phyloP scores from a whole-genome alignment of 2,888 invertebrate genomes.

The Entomobrya multifasciata region DNA sequence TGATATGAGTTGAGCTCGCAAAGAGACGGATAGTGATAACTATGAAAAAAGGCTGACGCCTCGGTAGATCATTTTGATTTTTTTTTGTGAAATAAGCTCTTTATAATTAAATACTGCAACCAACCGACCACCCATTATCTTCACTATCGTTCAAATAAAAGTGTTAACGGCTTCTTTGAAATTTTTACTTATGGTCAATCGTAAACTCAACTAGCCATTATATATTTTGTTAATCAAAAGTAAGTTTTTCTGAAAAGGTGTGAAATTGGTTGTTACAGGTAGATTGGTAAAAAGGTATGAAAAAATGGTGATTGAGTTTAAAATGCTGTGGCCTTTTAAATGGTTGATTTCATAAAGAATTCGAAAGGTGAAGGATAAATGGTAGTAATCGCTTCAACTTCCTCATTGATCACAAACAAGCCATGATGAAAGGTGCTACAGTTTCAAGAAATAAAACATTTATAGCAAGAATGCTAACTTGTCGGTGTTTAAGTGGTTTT shows the following conservation, averaged over 20 bases:
- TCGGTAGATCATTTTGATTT: conserved; percentile 34
- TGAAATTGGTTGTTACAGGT: conserved; percentile 26
- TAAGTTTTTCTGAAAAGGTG: background rate
- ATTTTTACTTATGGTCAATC: background rate
- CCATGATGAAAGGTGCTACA: background rate
- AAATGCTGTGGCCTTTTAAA: background rate
- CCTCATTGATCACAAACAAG: background rate
- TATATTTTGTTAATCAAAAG: background rate
- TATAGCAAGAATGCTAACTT: conserved; percentile 24
- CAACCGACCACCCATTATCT: conserved; percentile 28
- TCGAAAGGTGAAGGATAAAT: background rate
- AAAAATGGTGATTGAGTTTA: conserved; percentile 6
- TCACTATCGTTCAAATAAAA: background rate
- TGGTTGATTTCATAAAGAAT: background rate
- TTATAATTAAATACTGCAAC: conserved; percentile 57
- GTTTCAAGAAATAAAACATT: background rate
- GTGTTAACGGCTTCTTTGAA: conserved; percentile 44
- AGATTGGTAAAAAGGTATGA: conserved; percentile 14
- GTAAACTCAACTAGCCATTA: conserved; percentile 6
- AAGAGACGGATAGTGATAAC: background rate
- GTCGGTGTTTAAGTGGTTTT: background rate
- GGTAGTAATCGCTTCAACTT: background rate
- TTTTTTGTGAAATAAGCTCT: background rate
- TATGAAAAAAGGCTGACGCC: conserved; percentile 5
- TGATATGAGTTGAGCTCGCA: background rate